Base-by-base conservation (phyloP, 2,797 vertebrate species). In the Eremophila alpestris region DNA sequence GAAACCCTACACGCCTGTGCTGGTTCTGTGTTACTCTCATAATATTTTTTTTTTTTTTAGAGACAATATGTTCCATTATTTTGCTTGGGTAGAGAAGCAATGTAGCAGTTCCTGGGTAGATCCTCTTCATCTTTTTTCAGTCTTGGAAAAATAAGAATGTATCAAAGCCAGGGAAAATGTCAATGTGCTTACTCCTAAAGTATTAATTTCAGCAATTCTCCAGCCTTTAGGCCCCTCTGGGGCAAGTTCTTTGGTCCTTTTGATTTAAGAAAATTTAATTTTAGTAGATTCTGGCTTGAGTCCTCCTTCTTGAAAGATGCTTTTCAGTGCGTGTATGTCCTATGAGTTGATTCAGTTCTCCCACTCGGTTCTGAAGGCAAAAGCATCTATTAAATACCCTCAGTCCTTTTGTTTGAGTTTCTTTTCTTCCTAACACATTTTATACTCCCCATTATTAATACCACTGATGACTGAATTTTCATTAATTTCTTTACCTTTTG, bases 151-250 rank as follows among this genome's bases (percentile, higher is more conserved):
- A 67, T 67, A 91, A 76, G 83, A 90, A 84, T n/a, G 21, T 59
- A 87, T 80, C 41, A 91, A 93, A 95, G 88, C 86, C 68, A 93
- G 86, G 62, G 83, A 85, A 95, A 93, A 95, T 95, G 78, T 87
- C 94, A 80, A 54, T 84, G 81, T 67, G 24, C 90, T 95, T 95
- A 86, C 38, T 86, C 26, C 69, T 58, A 13, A 81, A 52, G 69
- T 90, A 95, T 90, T 78, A 55, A 84, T 86, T 94, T 87, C 87
- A 90, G 74, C 49, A 88, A 52, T 83, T 85, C 49, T 30, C n/a
- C 49, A 80, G 91, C 8, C 45, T 69, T 82, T 73, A 79, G 64
- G 74, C 94, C 52, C 60, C 92, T 87, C 58, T 89, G 22, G 76
- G 70, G 23, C 76, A 80, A 77, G 23, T 76, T 82, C 45, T 73